Base-by-base conservation (phyloP, 2,113 vertebrate species). In the Lamprologus callipterus region DNA sequence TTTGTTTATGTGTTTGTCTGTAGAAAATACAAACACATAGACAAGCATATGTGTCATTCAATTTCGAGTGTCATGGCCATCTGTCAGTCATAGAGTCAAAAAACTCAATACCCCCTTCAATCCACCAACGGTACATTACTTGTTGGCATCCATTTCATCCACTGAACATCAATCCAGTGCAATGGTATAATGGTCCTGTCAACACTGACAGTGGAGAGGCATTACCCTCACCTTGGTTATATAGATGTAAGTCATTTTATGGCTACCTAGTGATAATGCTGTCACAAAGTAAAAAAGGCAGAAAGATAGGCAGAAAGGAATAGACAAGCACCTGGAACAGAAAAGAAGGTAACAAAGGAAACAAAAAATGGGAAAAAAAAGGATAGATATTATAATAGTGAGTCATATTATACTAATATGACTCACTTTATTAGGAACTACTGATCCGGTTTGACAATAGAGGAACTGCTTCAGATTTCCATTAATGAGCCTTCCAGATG, bases 21-120 rank as follows among this genome's bases (percentile, higher is more conserved):
- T 19, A 8, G 4, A 21, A 58, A 82, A 54, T 9, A 45, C 33
- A 79, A 9, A 81, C 60, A 85, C 63, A 79, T 5, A 84, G 45
- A 82, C 28, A 78, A 23, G 42, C 40, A 42, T 5, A 10, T 40
- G 57, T 35, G 60, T 91, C 86, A 65, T 58, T 88, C 81, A 88
- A 42, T 60, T 87, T 88, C 33, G 47, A 89, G 88, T 82, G 79
- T 33, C 88, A 86, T 14, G 80, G 89, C 91, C 85, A 93, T 93
- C 88, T 88, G 90, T 93, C 95, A 94, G 82, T 88, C 90, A 91
- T 87, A 82, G 35, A 85, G 16, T 79, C 84, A 81, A 89, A 90
- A 91, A 88, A 37, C 33, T 87, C 88, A 90, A 79, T 85, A 91
- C 47, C 70, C 45, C 54, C 84, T 87, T 84, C 47, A 80, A 89